A percentile compares a stretch with the other conserved stretches of the same genome.
phyloP scores from a whole-genome alignment of 2,113 vertebrate genomes.

The Notothenia rossii region DNA sequence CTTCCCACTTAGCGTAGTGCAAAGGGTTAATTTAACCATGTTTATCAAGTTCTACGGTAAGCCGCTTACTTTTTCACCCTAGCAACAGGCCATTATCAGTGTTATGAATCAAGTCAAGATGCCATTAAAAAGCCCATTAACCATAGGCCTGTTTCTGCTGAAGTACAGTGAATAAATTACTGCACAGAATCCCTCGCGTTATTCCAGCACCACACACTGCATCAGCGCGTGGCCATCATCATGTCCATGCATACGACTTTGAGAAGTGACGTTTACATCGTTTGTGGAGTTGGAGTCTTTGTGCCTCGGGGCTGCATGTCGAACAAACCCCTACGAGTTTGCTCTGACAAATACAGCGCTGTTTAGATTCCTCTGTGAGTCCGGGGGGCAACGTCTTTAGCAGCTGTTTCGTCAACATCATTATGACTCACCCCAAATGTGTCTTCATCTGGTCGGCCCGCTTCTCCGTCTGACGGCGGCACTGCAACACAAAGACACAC shows the following conservation, averaged over 20 bases:
- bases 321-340: conserved; percentile 23
- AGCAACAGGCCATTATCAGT: conserved; percentile 12
- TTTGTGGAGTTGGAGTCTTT: conserved; percentile 25
- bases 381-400: conserved; percentile 40
- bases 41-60: too few relatives aligned
- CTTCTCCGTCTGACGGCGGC: conserved; percentile 82
- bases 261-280: conserved; percentile 3
- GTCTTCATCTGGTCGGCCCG: conserved; percentile 93
- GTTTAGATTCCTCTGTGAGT: conserved; percentile 7
- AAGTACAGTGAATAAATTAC: conserved; percentile 10
- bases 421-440: conserved; percentile 93
- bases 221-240: conserved; percentile 1
- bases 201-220: conserved; percentile 20
- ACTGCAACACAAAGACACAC: conserved; percentile 58
- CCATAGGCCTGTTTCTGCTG: conserved; percentile 13
- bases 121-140: conserved; percentile 35
- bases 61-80: too few relatives aligned
- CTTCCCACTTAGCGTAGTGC: too few relatives aligned
- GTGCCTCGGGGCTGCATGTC: conserved; percentile 7
- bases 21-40: too few relatives aligned
- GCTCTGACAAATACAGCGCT: conserved; percentile 34
- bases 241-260: conserved; percentile 24
- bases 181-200: background rate
- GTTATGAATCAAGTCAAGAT: conserved; percentile 41
- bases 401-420: conserved; percentile 54